A percentile compares a stretch with the other conserved stretches of the same genome.
Evolutionary conservation across 2,888 invertebrate genomes (phyloP).

Genomic region (Bembecia ichneumoniformis): DNA sequence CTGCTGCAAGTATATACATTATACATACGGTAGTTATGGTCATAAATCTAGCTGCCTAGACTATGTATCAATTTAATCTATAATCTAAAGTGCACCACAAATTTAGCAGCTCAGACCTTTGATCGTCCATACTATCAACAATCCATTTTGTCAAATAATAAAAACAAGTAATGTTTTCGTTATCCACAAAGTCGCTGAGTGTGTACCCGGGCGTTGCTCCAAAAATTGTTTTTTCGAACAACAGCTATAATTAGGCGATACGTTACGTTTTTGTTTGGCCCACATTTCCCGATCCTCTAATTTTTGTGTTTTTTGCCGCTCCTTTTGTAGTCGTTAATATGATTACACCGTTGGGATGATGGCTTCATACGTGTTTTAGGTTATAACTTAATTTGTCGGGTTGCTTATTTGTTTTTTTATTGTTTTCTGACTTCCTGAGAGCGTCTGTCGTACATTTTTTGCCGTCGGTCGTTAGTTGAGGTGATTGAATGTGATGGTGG

Average conservation of each 20-base stretch:
- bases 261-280: constrained; percentile 72
- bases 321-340: constrained; percentile 73
- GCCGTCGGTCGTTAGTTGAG: constrained; percentile 58
- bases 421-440: constrained; percentile 67
- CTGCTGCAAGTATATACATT: too few relatives aligned
- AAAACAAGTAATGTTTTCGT: too few relatives aligned
- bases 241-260: constrained; percentile 71
- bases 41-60: too few relatives aligned
- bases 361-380: constrained; percentile 73
- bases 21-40: too few relatives aligned
- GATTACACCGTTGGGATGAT: constrained; percentile 72
- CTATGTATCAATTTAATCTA: too few relatives aligned
- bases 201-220: constrained; percentile 46
- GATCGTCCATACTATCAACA: too few relatives aligned
- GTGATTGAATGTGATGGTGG: constrained; percentile 68
- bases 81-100: too few relatives aligned
- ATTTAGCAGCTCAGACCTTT: too few relatives aligned
- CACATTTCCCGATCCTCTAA: constrained; percentile 72
- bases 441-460: constrained; percentile 63
- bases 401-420: constrained; percentile 70
- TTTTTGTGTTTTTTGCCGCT: constrained; percentile 68
- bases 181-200: constrained; percentile 25
- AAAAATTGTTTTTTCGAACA: constrained; percentile 70
- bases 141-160: too few relatives aligned
- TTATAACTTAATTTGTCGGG: constrained; percentile 72